Base-by-base conservation (phyloP, 2,797 vertebrate species). In the Aeoliscus strigatus region DNA sequence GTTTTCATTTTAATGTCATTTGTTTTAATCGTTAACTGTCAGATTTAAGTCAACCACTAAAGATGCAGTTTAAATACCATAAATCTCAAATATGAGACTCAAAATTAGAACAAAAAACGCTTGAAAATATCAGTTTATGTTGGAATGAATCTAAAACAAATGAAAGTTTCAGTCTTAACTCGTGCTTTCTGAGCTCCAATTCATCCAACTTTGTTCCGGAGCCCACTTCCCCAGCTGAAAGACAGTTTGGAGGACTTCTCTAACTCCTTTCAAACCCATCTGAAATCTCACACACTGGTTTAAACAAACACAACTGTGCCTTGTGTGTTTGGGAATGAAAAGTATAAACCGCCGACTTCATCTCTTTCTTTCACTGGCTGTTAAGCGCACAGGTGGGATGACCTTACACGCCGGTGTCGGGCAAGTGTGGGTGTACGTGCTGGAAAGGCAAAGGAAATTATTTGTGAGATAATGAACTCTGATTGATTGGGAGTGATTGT, bases 401-500 rank as follows among this genome's bases (percentile, higher is more conserved):
- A 52, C 57, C 42, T 68, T 54, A 45, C 28, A 21, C 10, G 14
- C 11, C n/a, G n/a, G n/a, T n/a, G n/a, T n/a, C n/a, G 1, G 31
- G 5, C 39, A 11, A 51, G 26, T n/a, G n/a, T n/a, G n/a, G n/a
- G n/a, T n/a, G n/a, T n/a, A n/a, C n/a, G n/a, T n/a, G n/a, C n/a
- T n/a, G 30, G 10, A 30, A 27, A 55, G 23, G 40, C 48, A 34
- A 23, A 39, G 45, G 37, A 53, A 72, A 61, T 69, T 41, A 51
- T 43, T 31, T 33, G 3, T 15, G 35, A 41, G 44, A 37, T 75
- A 71, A 79, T 80, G 54, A 72, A 60, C 57, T 53, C 25, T 50
- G 73, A 80, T 73, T 70, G 66, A 83, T 78, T 48, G 48, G 51
- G 38, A 45, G 31, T 56, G 62, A 76, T 80, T 72, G 60, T 74